These are phyloP conservation scores for Ophion ventricosus DNA, from an alignment of 2,888 invertebrate species.

Conservation along the genomic window DNA sequence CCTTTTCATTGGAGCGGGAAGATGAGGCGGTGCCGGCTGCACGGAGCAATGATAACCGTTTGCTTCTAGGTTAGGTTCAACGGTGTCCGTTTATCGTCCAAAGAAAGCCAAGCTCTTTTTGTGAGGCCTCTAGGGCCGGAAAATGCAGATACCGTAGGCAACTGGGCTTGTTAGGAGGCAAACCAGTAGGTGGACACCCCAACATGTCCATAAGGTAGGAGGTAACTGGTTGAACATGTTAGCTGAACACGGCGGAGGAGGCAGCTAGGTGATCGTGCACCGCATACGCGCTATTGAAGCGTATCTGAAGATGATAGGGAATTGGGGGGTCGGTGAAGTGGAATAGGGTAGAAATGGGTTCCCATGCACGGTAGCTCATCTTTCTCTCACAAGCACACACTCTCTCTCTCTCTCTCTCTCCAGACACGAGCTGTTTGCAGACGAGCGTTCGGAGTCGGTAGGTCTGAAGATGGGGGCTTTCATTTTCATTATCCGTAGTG, in stretches of 20 bases:
- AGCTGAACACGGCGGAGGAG: too few relatives aligned
- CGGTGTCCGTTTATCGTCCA: not conserved
- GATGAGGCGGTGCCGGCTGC: not conserved
- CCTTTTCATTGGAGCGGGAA: slow-evolving; percentile 43
- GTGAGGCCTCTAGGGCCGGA: not conserved
- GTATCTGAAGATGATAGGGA: slow-evolving; percentile 30
- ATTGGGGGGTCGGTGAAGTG: slow-evolving; percentile 25
- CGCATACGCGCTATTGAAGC: not conserved
- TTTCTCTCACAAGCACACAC: not conserved
- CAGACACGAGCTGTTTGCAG: not conserved
- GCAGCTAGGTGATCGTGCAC: too few relatives aligned
- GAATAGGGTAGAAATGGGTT: slow-evolving; percentile 41
- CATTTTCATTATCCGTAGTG: slow-evolving; percentile 66
- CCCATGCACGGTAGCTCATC: slow-evolving; percentile 59
- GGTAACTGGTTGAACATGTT: too few relatives aligned
- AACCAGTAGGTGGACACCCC: too few relatives aligned
- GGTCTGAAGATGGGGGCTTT: slow-evolving; percentile 42
- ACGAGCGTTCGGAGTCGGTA: slow-evolving; percentile 29
- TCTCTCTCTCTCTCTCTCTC: too few relatives aligned
- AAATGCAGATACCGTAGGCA: not conserved
- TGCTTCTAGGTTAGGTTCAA: not conserved
- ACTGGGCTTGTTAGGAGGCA: too few relatives aligned
- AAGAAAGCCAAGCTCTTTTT: not conserved
- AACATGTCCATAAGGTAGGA: too few relatives aligned
- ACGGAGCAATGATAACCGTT: not conserved